Base-by-base conservation (phyloP, 2,888 invertebrate species). In the Eumerus sabulonum region DNA sequence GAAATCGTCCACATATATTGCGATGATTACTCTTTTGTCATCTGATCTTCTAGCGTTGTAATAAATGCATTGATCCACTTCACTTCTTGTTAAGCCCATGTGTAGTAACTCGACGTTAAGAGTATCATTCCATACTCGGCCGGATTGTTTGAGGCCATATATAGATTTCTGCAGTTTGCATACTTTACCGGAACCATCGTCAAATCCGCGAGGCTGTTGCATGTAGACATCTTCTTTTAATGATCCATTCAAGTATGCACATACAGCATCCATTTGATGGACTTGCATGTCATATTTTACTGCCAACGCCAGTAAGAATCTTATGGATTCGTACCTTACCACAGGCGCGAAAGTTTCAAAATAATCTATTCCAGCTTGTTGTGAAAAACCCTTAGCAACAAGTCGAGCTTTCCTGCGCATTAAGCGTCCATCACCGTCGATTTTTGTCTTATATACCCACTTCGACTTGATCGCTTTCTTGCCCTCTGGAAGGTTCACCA, bases 191-290 rank as follows among this genome's bases (percentile, higher is more conserved):
- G n/a, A n/a, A n/a, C n/a, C n/a, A n/a, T n/a, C n/a, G n/a, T n/a
- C n/a, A n/a, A n/a, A n/a, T n/a, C n/a, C n/a, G n/a, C 12, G 64
- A 16, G 74, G 63, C 14, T 81, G 81, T 17, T 66, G 54, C 76
- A 83, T 79, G 18, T 56, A 82, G 27, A 82, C 74, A 9, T 68
- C 48, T 42, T 82, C 81, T 40, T 76, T 42, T 9, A 79, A 51
- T 17, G 79, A 63, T 36, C 66, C 76, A 40, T 83, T 70, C 11
- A 82, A 62, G 56, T 79, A 82, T 1, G 77, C 77, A 9, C 72
- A 70, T 13, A 77, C 82, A n/a, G 74, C 74, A 74, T 83, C 72
- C 56, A 81, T 62, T 35, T 82, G 72, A 40, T 81, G 74, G 11
- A 82, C 63, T 7, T 63, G 48, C 9, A 81, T 51, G 18, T 73